phyloP scores from a whole-genome alignment of 2,888 invertebrate species.

The Cephus nigrinus region DNA sequence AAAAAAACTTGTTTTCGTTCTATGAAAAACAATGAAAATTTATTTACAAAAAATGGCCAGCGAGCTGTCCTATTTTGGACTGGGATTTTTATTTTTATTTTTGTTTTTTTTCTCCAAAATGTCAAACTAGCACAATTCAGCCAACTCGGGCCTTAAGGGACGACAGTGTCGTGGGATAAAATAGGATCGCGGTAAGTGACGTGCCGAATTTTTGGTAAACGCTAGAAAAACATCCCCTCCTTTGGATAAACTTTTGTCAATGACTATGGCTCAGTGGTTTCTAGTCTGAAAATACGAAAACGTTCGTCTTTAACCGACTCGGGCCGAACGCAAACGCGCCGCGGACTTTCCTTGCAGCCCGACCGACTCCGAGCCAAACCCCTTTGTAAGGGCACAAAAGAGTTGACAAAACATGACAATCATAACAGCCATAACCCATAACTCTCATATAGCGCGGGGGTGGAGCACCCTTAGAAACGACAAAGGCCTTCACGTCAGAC shows the following conservation, averaged over 20 bases:
- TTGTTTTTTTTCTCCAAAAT: conserved; percentile 5
- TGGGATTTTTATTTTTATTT: neutral
- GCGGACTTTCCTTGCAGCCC: neutral
- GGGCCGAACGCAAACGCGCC: too few species aligned
- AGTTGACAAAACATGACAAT: conserved; percentile 65
- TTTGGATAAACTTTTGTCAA: conserved; percentile 27
- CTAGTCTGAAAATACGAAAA: neutral
- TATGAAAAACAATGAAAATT: neutral
- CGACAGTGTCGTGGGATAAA: conserved; percentile 1
- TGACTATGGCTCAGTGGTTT: neutral
- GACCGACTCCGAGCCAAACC: conserved; percentile 24
- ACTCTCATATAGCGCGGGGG: conserved; percentile 39
- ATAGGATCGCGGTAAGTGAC: conserved; percentile 37
- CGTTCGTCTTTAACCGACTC: neutral
- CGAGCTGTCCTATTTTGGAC: neutral
- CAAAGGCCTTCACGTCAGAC: conserved; percentile 3
- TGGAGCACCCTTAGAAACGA: neutral
- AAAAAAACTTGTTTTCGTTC: neutral
- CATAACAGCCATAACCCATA: conserved; percentile 45
- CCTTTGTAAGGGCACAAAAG: conserved; percentile 49
- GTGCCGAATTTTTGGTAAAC: conserved; percentile 47
- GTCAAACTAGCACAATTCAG: neutral
- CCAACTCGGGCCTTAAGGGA: neutral
- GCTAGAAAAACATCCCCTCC: conserved; percentile 40
- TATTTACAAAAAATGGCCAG: neutral